These are phyloP conservation scores for Bambusicola thoracicus DNA, from an alignment of 2,113 vertebrate species.

Conservation along the genomic window DNA sequence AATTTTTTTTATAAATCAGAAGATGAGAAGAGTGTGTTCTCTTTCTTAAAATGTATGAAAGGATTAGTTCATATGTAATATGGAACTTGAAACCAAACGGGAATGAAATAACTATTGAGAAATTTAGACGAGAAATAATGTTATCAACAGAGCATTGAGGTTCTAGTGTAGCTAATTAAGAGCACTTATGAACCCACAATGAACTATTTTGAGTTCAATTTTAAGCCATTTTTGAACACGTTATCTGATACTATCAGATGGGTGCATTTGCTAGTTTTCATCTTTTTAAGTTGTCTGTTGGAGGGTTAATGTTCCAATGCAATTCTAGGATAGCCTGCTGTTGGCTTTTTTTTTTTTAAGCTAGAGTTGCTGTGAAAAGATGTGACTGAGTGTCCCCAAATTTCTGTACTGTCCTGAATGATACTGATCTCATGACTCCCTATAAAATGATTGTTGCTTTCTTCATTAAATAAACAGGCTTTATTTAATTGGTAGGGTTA, in stretches of 20 bases:
- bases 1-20: neutral
- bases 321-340: neutral
- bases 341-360: neutral
- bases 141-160: neutral
- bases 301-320: neutral
- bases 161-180: neutral
- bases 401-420: conserved; percentile 16
- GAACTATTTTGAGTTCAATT: neutral
- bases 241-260: neutral
- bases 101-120: neutral
- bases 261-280: neutral
- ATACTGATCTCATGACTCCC: conserved; percentile 5
- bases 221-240: neutral
- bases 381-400: neutral
- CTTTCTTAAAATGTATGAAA: neutral
- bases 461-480: conserved; percentile 53
- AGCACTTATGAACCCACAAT: neutral
- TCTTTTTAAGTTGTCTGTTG: neutral
- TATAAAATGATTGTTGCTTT: conserved; percentile 37
- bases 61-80: neutral
- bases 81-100: neutral
- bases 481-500: conserved; percentile 50
- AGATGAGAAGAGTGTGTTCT: neutral
- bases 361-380: neutral
- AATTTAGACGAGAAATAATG: neutral